phyloP scores from a whole-genome alignment of 1,140 invertebrate species.

The Zaprionus inermis region DNA sequence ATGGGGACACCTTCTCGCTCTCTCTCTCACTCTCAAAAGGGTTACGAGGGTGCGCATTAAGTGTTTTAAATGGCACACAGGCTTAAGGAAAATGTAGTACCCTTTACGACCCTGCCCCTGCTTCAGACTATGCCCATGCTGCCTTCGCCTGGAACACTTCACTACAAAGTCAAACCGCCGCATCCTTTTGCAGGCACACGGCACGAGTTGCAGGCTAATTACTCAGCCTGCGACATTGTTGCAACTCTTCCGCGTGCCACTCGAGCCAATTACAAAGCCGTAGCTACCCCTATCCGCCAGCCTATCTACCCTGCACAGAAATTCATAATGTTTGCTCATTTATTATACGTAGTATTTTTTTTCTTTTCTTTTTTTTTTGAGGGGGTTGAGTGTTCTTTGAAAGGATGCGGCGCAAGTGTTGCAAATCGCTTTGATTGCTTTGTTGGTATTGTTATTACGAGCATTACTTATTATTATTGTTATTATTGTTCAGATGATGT shows the following conservation, averaged over 20 bases:
- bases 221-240: slow-evolving; percentile 64
- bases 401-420: slow-evolving; percentile 79
- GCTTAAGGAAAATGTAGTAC: slow-evolving; percentile 63
- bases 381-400: slow-evolving; percentile 19
- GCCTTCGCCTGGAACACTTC: slow-evolving; percentile 46
- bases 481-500: slow-evolving; percentile 61
- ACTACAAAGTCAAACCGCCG: slow-evolving; percentile 76
- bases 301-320: slow-evolving; percentile 38
- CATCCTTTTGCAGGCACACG: slow-evolving; percentile 48
- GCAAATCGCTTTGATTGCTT: slow-evolving; percentile 81
- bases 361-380: slow-evolving; percentile 22
- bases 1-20: slow-evolving; percentile 13
- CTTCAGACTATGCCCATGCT: neutral
- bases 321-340: slow-evolving; percentile 71
- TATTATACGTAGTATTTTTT: slow-evolving; percentile 45
- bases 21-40: slow-evolving; percentile 34
- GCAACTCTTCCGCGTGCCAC: slow-evolving; percentile 57
- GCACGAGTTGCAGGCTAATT: slow-evolving; percentile 61
- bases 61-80: slow-evolving; percentile 74
- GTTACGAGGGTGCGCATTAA: slow-evolving; percentile 55
- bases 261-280: slow-evolving; percentile 59
- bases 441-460: slow-evolving; percentile 71
- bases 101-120: neutral
- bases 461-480: slow-evolving; percentile 61
- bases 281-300: slow-evolving; percentile 27